Base-by-base conservation (phyloP, 2,797 vertebrate species). In the Leuciscus waleckii region DNA sequence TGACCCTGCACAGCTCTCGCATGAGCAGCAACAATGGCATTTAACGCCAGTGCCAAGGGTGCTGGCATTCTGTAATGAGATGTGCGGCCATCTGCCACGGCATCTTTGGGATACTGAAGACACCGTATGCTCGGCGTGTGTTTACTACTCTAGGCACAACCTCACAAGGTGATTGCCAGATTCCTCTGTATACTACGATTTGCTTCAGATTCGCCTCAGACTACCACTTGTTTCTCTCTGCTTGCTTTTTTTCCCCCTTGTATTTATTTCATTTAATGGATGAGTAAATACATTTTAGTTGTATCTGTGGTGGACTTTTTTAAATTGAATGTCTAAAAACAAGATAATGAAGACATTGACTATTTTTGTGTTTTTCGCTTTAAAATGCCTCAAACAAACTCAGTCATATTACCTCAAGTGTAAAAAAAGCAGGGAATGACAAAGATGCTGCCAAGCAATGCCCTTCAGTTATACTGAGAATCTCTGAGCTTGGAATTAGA, bases 1-100 rank as follows among this genome's bases (percentile, higher is more conserved):
- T 91, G 90, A 91, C 90, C 91, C 87, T 78, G 82, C 71, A 75
- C 83, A 37, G 84, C 86, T 85, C 86, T 89, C 73, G 46, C 77
- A 75, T 68, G 79, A 89, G 81, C 43, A 77, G 90, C 85, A 84
- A 91, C 90, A 89, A 88, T 91, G 90, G 90, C 91, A 92, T 92
- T 91, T 91, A 82, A 51, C 29, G 13, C 56, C 4, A 70, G 90
- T 90, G 90, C 89, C 91, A 90, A 82, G 91, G 90, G 91, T 90
- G 86, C 89, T 92, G 91, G 88, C 90, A 91, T 91, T 92, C 87
- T 32, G 81, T 92, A 92, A 92, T 91, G 91, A 91, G 91, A 91
- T 92, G 88, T 89, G 85, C 77, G 81, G 79, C 91, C 91, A 92
- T 92, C 91, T 92, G 91, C 87, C 71, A 84, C 82, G 69, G 86